A percentile compares a stretch with the other conserved stretches of the same genome.
Conservation (phyloP, 1,140 invertebrate genomes). For the Nautilus pompilius region DNA sequence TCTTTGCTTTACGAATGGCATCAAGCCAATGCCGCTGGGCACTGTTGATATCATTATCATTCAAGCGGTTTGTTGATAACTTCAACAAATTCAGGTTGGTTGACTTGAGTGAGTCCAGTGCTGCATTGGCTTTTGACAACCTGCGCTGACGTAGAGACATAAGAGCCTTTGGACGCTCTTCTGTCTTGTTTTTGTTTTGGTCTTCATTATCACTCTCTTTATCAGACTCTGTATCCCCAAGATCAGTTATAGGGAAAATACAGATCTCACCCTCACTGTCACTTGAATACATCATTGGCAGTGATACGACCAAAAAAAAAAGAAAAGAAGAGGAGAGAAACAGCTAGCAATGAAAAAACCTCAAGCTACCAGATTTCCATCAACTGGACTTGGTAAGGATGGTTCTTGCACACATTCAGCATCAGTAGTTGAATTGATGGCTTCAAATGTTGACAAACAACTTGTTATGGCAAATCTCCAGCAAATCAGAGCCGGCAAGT, state of each 20-base stretch:
- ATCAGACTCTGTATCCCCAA: slow-evolving; percentile 20
- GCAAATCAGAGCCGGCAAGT: too few relatives aligned
- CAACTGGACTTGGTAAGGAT: too few relatives aligned
- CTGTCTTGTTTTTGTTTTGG: slow-evolving; percentile 2
- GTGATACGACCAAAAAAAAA: not conserved
- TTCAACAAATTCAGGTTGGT: not conserved
- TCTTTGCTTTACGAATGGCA: slow-evolving; percentile 26
- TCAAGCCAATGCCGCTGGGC: slow-evolving; percentile 30
- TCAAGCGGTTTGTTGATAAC: not conserved
- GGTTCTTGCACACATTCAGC: too few relatives aligned
- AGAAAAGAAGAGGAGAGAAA: too few relatives aligned
- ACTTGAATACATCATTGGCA: not conserved
- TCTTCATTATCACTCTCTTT: slow-evolving; percentile 14
- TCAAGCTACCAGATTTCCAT: too few relatives aligned
- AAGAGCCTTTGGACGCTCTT: slow-evolving; percentile 19
- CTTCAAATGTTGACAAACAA: too few relatives aligned
- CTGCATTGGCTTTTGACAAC: slow-evolving; percentile 21
- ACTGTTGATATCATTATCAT: slow-evolving; percentile 15
- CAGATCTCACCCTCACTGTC: slow-evolving; percentile 25
- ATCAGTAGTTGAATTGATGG: too few relatives aligned
- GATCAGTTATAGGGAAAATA: slow-evolving; percentile 30
- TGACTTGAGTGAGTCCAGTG: slow-evolving; percentile 2
- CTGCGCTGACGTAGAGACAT: slow-evolving; percentile 38
- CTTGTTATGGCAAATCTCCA: too few relatives aligned
- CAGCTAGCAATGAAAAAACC: too few relatives aligned